Conservation (phyloP, 2,113 vertebrate genomes). For the Stigmatopora nigra region DNA sequence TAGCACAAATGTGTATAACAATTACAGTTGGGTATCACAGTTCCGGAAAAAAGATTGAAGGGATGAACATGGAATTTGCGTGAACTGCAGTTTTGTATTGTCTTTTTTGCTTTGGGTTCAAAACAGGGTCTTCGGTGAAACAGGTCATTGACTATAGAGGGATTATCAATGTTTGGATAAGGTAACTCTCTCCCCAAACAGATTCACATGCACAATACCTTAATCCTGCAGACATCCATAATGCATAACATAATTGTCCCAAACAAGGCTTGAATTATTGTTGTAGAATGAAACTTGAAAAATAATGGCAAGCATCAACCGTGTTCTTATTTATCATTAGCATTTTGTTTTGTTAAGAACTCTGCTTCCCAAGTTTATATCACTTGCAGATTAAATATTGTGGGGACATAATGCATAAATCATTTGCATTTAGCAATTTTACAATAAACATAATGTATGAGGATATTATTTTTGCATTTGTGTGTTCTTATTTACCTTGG, state of each 20-base stretch:
- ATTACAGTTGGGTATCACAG: constrained; percentile 20
- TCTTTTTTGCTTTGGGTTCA: constrained; percentile 17
- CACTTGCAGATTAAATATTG: not conserved
- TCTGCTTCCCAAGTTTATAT: not conserved
- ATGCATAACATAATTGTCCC: constrained; percentile 30
- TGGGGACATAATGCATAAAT: not conserved
- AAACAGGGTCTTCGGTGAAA: constrained; percentile 41
- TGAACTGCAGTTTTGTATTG: constrained; percentile 10
- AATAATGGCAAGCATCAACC: not conserved
- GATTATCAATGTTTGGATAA: constrained; percentile 49
- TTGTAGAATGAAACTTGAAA: not conserved
- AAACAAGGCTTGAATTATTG: constrained; percentile 1
- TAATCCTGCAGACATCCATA: constrained; percentile 43
- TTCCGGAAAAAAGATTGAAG: constrained; percentile 22
- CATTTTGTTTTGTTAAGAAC: not conserved
- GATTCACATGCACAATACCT: constrained; percentile 33
- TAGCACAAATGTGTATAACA: constrained; percentile 16
- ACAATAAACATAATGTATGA: not conserved
- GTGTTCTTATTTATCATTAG: not conserved
- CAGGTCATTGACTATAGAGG: constrained; percentile 52
- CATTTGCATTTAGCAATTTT: not conserved
- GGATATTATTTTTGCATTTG: not conserved
- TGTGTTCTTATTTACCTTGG: constrained; percentile 54
- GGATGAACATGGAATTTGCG: constrained; percentile 11
- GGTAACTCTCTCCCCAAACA: constrained; percentile 12